phyloP scores from a whole-genome alignment of 23 tunicate species.

The Diplosoma virens region DNA sequence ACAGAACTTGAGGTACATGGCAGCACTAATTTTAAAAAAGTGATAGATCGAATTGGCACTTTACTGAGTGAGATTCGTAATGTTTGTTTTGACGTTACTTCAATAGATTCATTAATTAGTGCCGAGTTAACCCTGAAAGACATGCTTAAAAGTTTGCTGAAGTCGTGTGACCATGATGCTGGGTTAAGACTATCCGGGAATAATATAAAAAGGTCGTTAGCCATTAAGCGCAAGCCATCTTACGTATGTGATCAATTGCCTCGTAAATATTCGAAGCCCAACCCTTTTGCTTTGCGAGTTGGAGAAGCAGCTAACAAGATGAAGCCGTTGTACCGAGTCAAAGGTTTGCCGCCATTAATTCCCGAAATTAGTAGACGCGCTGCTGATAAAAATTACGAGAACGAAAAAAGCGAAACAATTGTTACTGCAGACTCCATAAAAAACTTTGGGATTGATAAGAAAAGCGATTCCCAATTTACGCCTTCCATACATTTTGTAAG shows the following conservation, averaged over 20 bases:
- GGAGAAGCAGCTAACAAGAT: not conserved
- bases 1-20: too few species aligned
- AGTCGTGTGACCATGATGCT: not conserved
- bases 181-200: not conserved
- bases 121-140: not conserved
- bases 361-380: too few species aligned
- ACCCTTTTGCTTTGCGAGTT: not conserved
- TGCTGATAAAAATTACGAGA: too few species aligned
- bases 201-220: not conserved
- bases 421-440: too few species aligned
- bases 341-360: not conserved
- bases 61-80: conserved; percentile 4
- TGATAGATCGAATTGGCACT: not conserved
- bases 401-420: too few species aligned
- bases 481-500: too few species aligned
- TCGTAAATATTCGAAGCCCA: not conserved
- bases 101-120: not conserved
- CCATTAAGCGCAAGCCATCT: not conserved
- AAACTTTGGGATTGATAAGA: too few species aligned
- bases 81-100: not conserved
- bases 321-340: not conserved
- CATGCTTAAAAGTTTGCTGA: not conserved
- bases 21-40: not conserved
- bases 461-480: too few species aligned
- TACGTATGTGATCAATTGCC: not conserved